These are phyloP conservation scores for Muraenolepis orangiensis DNA, from an alignment of 2,797 vertebrate genomes.

Conservation along the genomic window DNA sequence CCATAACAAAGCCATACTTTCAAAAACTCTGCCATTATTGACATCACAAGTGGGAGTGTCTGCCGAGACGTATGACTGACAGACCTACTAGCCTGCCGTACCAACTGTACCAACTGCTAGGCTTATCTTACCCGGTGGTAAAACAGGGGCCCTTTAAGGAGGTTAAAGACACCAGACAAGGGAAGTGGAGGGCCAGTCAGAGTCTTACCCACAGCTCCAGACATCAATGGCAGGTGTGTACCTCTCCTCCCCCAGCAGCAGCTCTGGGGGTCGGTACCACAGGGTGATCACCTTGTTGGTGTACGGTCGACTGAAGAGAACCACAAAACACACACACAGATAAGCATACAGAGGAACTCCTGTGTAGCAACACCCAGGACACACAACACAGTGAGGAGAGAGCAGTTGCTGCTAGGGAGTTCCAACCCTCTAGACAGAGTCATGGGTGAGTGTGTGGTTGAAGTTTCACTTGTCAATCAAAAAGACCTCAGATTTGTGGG, in stretches of 20 bases:
- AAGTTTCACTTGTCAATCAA: neutral
- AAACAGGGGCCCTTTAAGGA: too few species aligned
- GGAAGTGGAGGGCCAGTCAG: too few species aligned
- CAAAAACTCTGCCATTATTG: neutral
- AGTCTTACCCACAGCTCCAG: slow-evolving; percentile 98
- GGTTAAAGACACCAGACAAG: too few species aligned
- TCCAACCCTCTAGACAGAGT: neutral
- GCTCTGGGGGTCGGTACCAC: slow-evolving; percentile 97
- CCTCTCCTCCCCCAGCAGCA: slow-evolving; percentile 93
- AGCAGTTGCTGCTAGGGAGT: neutral
- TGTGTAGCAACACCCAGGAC: neutral
- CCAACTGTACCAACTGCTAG: too few species aligned
- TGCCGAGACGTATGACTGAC: neutral
- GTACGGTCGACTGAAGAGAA: slow-evolving; percentile 87
- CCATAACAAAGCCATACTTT: neutral
- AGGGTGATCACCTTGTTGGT: slow-evolving; percentile 99
- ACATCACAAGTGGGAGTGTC: neutral
- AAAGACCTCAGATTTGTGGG: neutral
- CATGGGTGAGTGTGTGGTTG: neutral
- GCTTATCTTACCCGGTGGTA: too few species aligned
- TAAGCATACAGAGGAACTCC: neutral
- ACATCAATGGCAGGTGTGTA: slow-evolving; percentile 98
- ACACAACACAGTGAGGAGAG: neutral
- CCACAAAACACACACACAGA: neutral
- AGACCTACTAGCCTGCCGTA: too few species aligned